phyloP scores from a whole-genome alignment of 2,113 vertebrate genomes.

The Macaca mulatta region DNA sequence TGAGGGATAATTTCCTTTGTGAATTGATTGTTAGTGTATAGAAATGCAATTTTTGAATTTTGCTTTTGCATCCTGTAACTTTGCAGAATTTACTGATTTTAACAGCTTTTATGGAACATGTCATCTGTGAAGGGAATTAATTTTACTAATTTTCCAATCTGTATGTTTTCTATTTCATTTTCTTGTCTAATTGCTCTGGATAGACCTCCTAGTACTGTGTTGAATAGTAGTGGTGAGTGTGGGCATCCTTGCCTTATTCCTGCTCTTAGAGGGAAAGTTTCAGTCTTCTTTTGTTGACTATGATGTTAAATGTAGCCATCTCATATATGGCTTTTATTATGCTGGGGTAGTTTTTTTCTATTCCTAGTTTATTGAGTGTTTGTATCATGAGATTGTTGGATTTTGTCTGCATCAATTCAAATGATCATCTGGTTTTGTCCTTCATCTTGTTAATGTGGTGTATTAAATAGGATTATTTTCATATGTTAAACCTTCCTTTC shows the following conservation, averaged over 20 bases:
- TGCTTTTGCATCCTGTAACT: neutral
- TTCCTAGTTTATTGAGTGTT: neutral
- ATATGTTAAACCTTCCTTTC: neutral
- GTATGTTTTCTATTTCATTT: neutral
- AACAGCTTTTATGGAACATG: neutral
- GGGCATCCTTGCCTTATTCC: neutral
- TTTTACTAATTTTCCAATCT: neutral
- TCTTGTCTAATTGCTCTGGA: neutral
- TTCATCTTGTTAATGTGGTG: neutral
- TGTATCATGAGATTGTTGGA: neutral
- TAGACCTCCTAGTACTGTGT: neutral
- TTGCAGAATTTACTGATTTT: neutral
- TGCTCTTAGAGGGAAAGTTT: neutral
- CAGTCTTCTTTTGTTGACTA: neutral
- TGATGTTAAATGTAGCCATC: neutral
- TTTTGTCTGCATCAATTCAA: neutral
- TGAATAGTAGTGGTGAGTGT: neutral
- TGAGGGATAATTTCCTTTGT: no score
- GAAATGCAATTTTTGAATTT: neutral
- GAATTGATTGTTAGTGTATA: neutral
- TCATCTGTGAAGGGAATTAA: neutral
- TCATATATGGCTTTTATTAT: neutral
- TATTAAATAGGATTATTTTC: neutral
- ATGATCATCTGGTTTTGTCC: neutral
- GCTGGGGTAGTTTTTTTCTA: neutral